Evolutionary conservation across 2,113 vertebrate species (phyloP).

Genomic region (Tychaedon coryphoeus): DNA sequence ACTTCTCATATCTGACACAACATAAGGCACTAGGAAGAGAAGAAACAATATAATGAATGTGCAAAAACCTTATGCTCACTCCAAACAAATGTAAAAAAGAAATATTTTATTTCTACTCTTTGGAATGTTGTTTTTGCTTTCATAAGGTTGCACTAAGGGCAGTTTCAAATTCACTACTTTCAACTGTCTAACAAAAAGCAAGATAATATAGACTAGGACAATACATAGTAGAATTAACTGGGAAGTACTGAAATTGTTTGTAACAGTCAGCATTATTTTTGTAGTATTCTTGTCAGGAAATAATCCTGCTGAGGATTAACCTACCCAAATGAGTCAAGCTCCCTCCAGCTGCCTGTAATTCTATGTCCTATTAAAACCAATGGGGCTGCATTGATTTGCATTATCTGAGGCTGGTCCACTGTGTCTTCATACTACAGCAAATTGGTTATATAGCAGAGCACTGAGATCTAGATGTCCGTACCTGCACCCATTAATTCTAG

Average conservation of each 20-base stretch:
- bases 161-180: not conserved
- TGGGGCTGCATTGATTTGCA: not conserved
- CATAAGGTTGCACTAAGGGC: not conserved
- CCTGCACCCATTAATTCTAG: not conserved
- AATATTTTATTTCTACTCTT: not conserved
- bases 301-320: not conserved
- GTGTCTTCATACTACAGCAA: not conserved
- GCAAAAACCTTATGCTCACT: not conserved
- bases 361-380: not conserved
- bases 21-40: not conserved
- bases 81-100: not conserved
- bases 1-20: not conserved
- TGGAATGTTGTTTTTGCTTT: not conserved
- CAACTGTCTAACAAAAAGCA: not conserved
- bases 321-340: not conserved
- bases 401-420: not conserved
- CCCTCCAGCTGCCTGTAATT: not conserved
- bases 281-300: not conserved
- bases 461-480: not conserved
- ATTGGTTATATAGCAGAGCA: not conserved
- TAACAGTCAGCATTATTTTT: not conserved
- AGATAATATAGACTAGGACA: not conserved
- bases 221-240: not conserved
- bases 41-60: not conserved
- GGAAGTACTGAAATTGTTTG: not conserved